Evolutionary conservation across 2,113 vertebrate species (phyloP).

Genomic region (Myocastor coypus): DNA sequence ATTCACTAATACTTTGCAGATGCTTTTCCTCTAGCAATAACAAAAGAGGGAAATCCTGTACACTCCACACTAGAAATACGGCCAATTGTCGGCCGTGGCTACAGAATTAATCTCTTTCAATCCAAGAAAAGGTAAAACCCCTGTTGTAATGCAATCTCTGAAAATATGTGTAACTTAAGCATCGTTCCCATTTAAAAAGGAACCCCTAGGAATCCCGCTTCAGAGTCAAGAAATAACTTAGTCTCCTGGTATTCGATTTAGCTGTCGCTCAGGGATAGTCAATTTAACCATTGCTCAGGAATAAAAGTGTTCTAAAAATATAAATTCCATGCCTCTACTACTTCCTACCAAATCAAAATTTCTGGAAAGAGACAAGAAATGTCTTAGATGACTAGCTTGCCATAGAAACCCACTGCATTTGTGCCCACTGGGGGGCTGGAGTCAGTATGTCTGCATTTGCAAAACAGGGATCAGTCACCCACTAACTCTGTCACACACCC

Average conservation of each 20-base stretch:
- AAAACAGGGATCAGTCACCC: background rate
- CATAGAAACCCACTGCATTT: background rate
- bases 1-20: conserved; percentile 32
- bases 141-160: background rate
- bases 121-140: conserved; percentile 37
- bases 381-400: background rate
- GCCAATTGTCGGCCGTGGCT: conserved; percentile 53
- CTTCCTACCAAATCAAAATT: background rate
- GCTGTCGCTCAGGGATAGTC: background rate
- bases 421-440: background rate
- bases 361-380: background rate
- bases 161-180: conserved; percentile 17
- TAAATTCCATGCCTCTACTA: background rate
- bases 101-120: conserved; percentile 10
- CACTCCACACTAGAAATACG: background rate
- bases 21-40: conserved; percentile 1
- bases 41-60: conserved; percentile 68
- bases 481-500: background rate
- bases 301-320: background rate
- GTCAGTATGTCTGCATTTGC: background rate
- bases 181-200: conserved; percentile 39
- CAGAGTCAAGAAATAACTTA: background rate
- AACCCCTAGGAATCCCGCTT: background rate
- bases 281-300: background rate
- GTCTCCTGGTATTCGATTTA: background rate